phyloP scores from a whole-genome alignment of 2,797 vertebrate species.

The Epinephelus awoara region DNA sequence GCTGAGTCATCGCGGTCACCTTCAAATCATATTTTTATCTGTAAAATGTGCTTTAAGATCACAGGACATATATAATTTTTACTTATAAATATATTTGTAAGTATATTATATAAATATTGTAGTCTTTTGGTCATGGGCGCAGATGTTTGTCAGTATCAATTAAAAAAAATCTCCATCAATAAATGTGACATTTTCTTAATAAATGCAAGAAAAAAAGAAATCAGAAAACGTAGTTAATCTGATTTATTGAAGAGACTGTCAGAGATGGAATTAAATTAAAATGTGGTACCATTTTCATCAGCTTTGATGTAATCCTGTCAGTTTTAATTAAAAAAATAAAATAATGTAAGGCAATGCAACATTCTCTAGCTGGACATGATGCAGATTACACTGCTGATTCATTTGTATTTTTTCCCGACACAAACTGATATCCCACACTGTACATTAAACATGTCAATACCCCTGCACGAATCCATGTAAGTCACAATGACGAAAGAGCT shows the following conservation, averaged over 20 bases:
- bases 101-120: constrained; percentile 33
- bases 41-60: constrained; percentile 20
- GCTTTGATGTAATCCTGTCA: constrained; percentile 22
- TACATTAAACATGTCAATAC: constrained; percentile 38
- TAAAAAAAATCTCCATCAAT: background rate
- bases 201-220: constrained; percentile 5
- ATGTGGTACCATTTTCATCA: constrained; percentile 32
- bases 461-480: constrained; percentile 45
- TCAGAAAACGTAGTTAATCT: constrained; percentile 18
- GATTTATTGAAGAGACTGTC: constrained; percentile 66
- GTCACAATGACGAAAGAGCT: constrained; percentile 14
- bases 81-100: constrained; percentile 27
- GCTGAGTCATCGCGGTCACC: background rate
- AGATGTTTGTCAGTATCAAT: constrained; percentile 21
- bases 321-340: constrained; percentile 60
- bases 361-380: constrained; percentile 51
- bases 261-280: constrained; percentile 41
- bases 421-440: constrained; percentile 18
- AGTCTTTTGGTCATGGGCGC: constrained; percentile 11
- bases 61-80: constrained; percentile 26
- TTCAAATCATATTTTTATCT: constrained; percentile 30
- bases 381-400: constrained; percentile 38
- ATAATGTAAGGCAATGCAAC: constrained; percentile 70
- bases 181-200: constrained; percentile 35
- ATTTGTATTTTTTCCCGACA: constrained; percentile 18